phyloP scores from a whole-genome alignment of 1,140 invertebrate species.

The Chironomus striatipennis region DNA sequence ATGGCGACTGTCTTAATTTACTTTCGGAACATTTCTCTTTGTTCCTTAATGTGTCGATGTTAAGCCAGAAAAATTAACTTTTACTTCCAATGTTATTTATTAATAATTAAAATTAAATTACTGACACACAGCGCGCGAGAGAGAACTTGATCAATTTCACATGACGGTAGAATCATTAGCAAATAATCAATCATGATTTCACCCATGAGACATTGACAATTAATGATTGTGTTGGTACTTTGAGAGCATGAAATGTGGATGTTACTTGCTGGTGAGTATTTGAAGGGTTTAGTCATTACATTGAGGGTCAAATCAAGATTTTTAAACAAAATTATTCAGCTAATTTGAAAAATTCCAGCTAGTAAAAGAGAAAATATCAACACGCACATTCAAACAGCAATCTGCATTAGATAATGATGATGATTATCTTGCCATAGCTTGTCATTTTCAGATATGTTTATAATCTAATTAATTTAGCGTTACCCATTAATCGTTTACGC shows the following conservation, averaged over 20 bases:
- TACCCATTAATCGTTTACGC: background rate
- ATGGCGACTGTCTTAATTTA: no score
- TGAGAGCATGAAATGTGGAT: background rate
- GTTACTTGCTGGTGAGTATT: no score
- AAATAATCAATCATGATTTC: conserved; percentile 17
- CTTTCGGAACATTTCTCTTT: no score
- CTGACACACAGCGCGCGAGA: background rate
- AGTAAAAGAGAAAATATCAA: no score
- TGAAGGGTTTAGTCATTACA: no score
- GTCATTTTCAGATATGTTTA: background rate
- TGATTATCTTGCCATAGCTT: background rate
- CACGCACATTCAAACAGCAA: background rate
- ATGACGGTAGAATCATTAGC: background rate
- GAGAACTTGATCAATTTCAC: background rate
- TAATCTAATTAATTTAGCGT: conserved; percentile 3
- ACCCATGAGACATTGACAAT: background rate
- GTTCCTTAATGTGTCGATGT: no score
- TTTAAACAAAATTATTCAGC: no score
- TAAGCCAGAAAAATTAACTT: background rate
- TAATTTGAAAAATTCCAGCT: no score
- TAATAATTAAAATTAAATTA: conserved; percentile 20
- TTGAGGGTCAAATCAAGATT: no score
- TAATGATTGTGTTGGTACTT: background rate
- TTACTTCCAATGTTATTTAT: background rate
- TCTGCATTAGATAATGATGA: background rate